These are phyloP conservation scores for Amphilophus citrinellus DNA, from an alignment of 2,113 vertebrate species.

Conservation along the genomic window DNA sequence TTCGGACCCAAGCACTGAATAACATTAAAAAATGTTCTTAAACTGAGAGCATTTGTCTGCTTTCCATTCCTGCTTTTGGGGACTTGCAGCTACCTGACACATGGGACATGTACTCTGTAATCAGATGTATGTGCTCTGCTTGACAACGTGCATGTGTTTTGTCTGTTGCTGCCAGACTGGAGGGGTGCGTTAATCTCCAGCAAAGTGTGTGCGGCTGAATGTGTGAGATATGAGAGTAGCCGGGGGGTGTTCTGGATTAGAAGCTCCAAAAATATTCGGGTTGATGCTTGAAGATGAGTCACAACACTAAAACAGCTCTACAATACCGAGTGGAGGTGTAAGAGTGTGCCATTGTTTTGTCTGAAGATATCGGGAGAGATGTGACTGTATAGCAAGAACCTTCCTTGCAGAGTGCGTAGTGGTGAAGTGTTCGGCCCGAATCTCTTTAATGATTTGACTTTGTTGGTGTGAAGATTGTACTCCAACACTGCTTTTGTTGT, in stretches of 20 bases:
- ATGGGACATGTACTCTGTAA: neutral
- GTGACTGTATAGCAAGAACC: neutral
- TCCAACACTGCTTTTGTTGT: neutral
- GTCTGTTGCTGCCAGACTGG: constrained; percentile 40
- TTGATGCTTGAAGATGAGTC: constrained; percentile 71
- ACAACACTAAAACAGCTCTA: constrained; percentile 49
- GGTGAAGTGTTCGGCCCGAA: neutral
- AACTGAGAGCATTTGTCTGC: neutral
- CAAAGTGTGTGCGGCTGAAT: constrained; percentile 44
- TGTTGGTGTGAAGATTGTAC: neutral
- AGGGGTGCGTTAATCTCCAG: constrained; percentile 35
- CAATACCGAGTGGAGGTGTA: neutral
- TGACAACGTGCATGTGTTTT: constrained; percentile 47
- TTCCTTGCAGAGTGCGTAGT: neutral
- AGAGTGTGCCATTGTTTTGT: neutral
- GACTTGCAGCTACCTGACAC: constrained; percentile 23
- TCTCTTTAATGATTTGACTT: neutral
- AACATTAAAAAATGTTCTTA: constrained; percentile 5
- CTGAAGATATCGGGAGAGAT: neutral
- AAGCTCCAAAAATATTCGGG: constrained; percentile 70
- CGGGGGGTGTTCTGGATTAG: constrained; percentile 63
- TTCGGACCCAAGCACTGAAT: neutral
- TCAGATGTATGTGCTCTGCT: constrained; percentile 45
- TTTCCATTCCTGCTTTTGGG: constrained; percentile 18
- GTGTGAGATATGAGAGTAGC: constrained; percentile 71